phyloP scores from a whole-genome alignment of 2,113 vertebrate genomes.

The Corythaixoides concolor region DNA sequence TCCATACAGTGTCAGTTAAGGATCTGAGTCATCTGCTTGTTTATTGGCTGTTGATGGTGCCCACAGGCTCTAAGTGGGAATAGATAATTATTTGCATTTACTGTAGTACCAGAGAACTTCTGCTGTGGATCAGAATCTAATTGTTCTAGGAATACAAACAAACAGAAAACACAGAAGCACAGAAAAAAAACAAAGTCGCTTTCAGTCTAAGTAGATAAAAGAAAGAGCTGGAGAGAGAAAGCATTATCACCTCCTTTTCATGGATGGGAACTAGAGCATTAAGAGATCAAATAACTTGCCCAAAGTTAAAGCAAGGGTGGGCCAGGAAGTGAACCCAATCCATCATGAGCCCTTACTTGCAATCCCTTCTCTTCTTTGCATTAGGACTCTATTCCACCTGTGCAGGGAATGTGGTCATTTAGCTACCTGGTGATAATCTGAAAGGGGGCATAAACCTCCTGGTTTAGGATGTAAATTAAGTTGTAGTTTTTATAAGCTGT shows the following conservation, averaged over 20 bases:
- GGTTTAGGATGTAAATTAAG: background rate
- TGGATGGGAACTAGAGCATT: constrained; percentile 13
- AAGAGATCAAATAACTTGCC: constrained; percentile 45
- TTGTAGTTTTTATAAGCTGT: background rate
- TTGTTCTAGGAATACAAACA: constrained; percentile 11
- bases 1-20: background rate
- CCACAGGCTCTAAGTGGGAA: background rate
- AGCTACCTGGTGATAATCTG: background rate
- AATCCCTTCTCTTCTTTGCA: background rate
- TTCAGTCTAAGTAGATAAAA: background rate
- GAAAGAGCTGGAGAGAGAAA: constrained; percentile 30
- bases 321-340: constrained; percentile 31
- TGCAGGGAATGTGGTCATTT: background rate
- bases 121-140: constrained; percentile 3
- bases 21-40: constrained; percentile 14
- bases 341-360: background rate
- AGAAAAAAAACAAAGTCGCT: background rate
- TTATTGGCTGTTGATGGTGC: background rate
- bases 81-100: constrained; percentile 17
- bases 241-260: constrained; percentile 18
- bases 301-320: background rate
- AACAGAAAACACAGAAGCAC: background rate
- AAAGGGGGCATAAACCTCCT: background rate
- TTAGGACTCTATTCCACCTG: background rate
- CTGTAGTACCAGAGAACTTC: background rate